phyloP scores from a whole-genome alignment of 2,888 invertebrate genomes.

The Diaprepes abbreviatus region DNA sequence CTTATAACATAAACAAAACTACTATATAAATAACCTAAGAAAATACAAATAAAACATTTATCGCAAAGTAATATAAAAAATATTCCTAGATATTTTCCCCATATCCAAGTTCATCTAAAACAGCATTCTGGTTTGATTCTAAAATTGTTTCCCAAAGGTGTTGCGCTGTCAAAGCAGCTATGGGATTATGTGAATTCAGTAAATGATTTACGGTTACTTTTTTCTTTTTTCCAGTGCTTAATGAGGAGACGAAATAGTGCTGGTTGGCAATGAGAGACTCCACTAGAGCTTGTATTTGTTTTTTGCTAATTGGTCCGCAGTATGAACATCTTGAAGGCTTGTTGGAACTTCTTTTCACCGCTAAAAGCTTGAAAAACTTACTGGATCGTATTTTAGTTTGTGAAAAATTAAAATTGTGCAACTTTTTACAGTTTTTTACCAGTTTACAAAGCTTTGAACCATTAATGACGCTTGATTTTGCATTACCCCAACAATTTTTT shows the following conservation, averaged over 20 bases:
- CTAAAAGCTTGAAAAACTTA: constrained; percentile 53
- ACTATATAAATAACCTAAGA: not conserved
- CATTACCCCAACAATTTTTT: constrained; percentile 51
- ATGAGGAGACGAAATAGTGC: constrained; percentile 48
- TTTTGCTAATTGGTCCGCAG: constrained; percentile 49
- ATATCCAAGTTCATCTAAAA: constrained; percentile 7
- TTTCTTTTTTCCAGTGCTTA: constrained; percentile 31
- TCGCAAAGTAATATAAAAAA: no score
- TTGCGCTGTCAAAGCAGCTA: constrained; percentile 9
- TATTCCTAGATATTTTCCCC: not conserved
- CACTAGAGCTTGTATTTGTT: constrained; percentile 53
- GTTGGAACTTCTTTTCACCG: constrained; percentile 2
- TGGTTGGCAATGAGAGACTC: constrained; percentile 50
- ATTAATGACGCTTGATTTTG: constrained; percentile 39
- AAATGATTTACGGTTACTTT: constrained; percentile 23
- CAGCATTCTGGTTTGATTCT: not conserved
- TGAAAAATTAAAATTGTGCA: constrained; percentile 51
- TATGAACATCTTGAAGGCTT: constrained; percentile 18
- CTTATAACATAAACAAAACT: not conserved
- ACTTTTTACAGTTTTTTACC: constrained; percentile 51
- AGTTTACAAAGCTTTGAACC: constrained; percentile 51
- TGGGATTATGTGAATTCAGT: not conserved
- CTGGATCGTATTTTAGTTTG: constrained; percentile 52
- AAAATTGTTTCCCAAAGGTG: constrained; percentile 17
- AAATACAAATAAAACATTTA: not conserved